phyloP scores from a whole-genome alignment of 2,888 invertebrate genomes.

The Anticlea derivata region DNA sequence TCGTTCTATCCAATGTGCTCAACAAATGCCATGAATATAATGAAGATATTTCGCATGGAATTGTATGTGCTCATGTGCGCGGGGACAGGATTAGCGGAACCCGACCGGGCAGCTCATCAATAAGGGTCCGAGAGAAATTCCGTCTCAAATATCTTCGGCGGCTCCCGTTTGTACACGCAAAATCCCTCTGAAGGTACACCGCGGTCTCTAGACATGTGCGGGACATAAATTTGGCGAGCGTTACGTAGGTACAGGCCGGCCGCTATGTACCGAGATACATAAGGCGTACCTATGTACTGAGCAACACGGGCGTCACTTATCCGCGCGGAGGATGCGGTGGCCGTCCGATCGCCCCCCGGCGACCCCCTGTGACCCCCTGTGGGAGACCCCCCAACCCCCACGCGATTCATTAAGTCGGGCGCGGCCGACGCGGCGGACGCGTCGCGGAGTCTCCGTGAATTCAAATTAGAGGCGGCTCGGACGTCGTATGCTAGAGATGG shows the following conservation, averaged over 20 bases:
- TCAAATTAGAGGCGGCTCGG: slow-evolving; percentile 83
- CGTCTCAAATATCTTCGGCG: slow-evolving; percentile 75
- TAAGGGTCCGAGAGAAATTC: slow-evolving; percentile 76
- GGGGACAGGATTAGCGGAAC: slow-evolving; percentile 52
- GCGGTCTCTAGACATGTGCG: slow-evolving; percentile 84
- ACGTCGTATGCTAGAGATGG: slow-evolving; percentile 74
- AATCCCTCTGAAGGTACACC: slow-evolving; percentile 82
- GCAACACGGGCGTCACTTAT: slow-evolving; percentile 84
- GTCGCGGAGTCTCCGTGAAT: slow-evolving; percentile 84
- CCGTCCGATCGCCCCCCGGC: slow-evolving; percentile 74
- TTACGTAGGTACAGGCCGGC: slow-evolving; percentile 79
- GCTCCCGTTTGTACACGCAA: slow-evolving; percentile 75
- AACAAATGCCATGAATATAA: slow-evolving; percentile 35
- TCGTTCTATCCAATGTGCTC: slow-evolving; percentile 31
- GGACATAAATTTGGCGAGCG: slow-evolving; percentile 83
- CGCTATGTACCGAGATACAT: slow-evolving; percentile 76
- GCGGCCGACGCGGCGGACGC: slow-evolving; percentile 82
- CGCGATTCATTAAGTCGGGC: slow-evolving; percentile 83
- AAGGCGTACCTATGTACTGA: slow-evolving; percentile 71
- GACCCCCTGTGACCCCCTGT: slow-evolving; percentile 45
- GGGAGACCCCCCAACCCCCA: slow-evolving; percentile 62
- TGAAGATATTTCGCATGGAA: slow-evolving; percentile 34
- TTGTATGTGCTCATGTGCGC: slow-evolving; percentile 31
- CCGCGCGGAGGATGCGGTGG: slow-evolving; percentile 83
- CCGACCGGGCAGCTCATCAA: slow-evolving; percentile 64